These are phyloP conservation scores for Theristicus caerulescens DNA, from an alignment of 2,113 vertebrate species.

Conservation along the genomic window DNA sequence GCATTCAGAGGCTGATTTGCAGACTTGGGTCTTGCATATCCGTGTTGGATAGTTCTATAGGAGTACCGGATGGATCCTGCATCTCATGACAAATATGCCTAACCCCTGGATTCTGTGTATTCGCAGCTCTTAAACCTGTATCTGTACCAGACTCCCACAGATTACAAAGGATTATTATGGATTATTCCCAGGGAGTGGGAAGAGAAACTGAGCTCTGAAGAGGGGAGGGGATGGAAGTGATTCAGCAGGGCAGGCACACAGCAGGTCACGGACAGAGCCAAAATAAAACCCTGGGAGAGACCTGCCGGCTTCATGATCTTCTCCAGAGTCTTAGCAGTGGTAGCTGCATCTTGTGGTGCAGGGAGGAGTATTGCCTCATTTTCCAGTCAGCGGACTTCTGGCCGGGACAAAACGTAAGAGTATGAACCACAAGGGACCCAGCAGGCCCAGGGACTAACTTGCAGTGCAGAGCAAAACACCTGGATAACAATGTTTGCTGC, in stretches of 20 bases:
- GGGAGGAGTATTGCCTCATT: background rate
- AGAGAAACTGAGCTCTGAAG: background rate
- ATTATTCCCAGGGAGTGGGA: slow-evolving; percentile 13
- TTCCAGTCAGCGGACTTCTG: background rate
- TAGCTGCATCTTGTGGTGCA: background rate
- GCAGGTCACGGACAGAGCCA: background rate
- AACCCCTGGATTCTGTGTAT: background rate
- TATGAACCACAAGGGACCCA: background rate
- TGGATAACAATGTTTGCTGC: background rate
- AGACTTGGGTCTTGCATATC: background rate
- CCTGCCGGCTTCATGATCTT: background rate
- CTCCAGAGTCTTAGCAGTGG: background rate
- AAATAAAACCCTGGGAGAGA: background rate
- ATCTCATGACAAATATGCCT: background rate
- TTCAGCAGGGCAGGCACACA: background rate
- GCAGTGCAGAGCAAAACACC: background rate
- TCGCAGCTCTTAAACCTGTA: background rate
- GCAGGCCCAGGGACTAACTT: background rate
- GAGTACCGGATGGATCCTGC: background rate
- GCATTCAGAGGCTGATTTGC: background rate
- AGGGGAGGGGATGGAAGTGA: background rate
- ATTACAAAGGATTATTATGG: slow-evolving; percentile 13
- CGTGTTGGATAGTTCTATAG: background rate
- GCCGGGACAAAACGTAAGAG: background rate
- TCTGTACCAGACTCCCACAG: background rate